Evolutionary conservation across 2,888 invertebrate genomes (phyloP).

Genomic region (Neuroscelio doddi): DNA sequence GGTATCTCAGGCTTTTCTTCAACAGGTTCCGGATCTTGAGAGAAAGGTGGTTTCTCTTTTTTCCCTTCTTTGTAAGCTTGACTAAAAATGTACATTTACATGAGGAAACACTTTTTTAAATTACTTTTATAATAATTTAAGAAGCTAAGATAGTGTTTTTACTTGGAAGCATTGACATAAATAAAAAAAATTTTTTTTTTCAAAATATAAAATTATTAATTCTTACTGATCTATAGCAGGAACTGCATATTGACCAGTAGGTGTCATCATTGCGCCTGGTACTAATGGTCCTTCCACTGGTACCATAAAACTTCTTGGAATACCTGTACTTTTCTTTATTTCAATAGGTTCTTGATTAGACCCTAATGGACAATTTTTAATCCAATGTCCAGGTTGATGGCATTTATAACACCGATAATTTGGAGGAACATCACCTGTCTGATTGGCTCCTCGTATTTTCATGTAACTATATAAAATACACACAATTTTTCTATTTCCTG

Average conservation of each 20-base stretch:
- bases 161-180: too few species aligned
- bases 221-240: slow-evolving; percentile 90
- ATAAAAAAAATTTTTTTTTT: too few species aligned
- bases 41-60: slow-evolving; percentile 80
- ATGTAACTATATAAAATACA: slow-evolving; percentile 82
- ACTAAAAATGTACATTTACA: slow-evolving; percentile 72
- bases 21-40: slow-evolving; percentile 74
- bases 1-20: slow-evolving; percentile 83
- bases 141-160: too few species aligned
- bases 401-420: slow-evolving; percentile 96
- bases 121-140: too few species aligned
- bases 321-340: slow-evolving; percentile 96
- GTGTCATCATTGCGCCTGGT: slow-evolving; percentile 93
- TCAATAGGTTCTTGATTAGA: slow-evolving; percentile 80
- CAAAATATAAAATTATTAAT: not conserved
- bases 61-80: slow-evolving; percentile 86
- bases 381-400: slow-evolving; percentile 97
- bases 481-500: too few species aligned
- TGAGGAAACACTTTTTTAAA: too few species aligned
- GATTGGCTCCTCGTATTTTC: slow-evolving; percentile 90
- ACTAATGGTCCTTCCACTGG: slow-evolving; percentile 91
- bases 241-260: slow-evolving; percentile 89
- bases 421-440: slow-evolving; percentile 91
- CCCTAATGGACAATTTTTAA: slow-evolving; percentile 92
- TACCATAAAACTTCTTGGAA: slow-evolving; percentile 96